Percentiles rank a stretch among this genome's conserved stretches.
These are phyloP conservation scores for Drosophila repletoides DNA, from an alignment of 1,140 invertebrate species.

Conservation along the genomic window DNA sequence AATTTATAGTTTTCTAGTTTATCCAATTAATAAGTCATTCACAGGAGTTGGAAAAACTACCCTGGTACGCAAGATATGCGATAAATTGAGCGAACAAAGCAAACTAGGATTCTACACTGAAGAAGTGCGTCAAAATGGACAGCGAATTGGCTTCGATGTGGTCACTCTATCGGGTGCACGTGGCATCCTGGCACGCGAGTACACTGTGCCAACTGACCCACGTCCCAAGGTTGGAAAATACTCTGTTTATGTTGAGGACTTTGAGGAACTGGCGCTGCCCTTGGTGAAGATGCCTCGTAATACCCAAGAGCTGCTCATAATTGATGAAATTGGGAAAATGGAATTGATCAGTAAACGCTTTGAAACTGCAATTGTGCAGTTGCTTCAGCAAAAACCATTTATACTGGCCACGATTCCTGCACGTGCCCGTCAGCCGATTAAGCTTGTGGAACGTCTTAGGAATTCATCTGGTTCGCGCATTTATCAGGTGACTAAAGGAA, in stretches of 20 bases:
- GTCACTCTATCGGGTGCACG: conserved; percentile 41
- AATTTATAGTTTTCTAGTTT: not conserved
- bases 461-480: not conserved
- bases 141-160: conserved; percentile 59
- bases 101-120: conserved; percentile 60
- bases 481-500: conserved; percentile 31
- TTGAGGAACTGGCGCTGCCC: conserved; percentile 46
- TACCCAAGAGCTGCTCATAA: conserved; percentile 20
- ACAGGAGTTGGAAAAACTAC: conserved; percentile 62
- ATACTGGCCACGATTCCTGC: conserved; percentile 40
- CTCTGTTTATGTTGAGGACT: conserved; percentile 50
- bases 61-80: conserved; percentile 38
- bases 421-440: conserved; percentile 20
- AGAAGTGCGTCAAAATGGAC: conserved; percentile 37
- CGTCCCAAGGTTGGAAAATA: conserved; percentile 60
- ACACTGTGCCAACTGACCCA: not conserved
- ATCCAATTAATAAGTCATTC: not conserved
- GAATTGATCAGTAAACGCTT: conserved; percentile 50
- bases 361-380: conserved; percentile 9
- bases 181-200: conserved; percentile 38
- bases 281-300: not conserved
- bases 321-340: conserved; percentile 68
- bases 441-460: conserved; percentile 44
- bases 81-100: conserved; percentile 4
- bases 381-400: conserved; percentile 1